A percentile compares a stretch with the other conserved stretches of the same genome.
These are phyloP conservation scores for Osmoderma eremita DNA, from an alignment of 2,888 invertebrate genomes.

Conservation along the genomic window DNA sequence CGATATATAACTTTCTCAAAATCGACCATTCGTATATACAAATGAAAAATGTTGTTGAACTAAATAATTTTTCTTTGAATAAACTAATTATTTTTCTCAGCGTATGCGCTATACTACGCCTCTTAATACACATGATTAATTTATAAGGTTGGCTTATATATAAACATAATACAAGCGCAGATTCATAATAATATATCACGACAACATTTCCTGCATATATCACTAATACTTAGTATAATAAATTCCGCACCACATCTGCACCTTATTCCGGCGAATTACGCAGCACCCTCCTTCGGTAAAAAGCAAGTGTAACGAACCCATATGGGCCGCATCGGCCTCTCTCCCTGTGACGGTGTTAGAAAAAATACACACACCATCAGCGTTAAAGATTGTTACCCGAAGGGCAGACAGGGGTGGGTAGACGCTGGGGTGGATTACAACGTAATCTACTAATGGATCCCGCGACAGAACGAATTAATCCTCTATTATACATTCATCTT, in stretches of 20 bases:
- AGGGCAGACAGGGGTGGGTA: not conserved
- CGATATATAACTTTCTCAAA: no score
- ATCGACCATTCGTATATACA: no score
- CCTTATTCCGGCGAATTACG: conserved; percentile 17
- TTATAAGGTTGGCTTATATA: no score
- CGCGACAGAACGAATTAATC: conserved; percentile 33
- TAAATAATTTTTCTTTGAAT: no score
- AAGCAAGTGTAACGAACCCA: conserved; percentile 10
- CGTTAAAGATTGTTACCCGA: conserved; percentile 19
- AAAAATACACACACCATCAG: conserved; percentile 18
- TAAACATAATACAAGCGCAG: no score
- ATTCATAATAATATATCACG: no score
- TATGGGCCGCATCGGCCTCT: conserved; percentile 14
- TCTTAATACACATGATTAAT: no score
- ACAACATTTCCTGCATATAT: not conserved
- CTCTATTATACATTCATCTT: conserved; percentile 37
- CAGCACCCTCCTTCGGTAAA: conserved; percentile 15
- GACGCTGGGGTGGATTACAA: conserved; percentile 28
- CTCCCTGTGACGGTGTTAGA: conserved; percentile 5
- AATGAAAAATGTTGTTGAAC: no score
- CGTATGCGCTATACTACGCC: no score
- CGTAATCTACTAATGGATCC: conserved; percentile 37
- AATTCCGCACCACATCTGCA: conserved; percentile 26
- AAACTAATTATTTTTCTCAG: no score
- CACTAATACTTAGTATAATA: conserved; percentile 13